phyloP scores from a whole-genome alignment of 1,140 invertebrate species.

The Marisa cornuarietis region DNA sequence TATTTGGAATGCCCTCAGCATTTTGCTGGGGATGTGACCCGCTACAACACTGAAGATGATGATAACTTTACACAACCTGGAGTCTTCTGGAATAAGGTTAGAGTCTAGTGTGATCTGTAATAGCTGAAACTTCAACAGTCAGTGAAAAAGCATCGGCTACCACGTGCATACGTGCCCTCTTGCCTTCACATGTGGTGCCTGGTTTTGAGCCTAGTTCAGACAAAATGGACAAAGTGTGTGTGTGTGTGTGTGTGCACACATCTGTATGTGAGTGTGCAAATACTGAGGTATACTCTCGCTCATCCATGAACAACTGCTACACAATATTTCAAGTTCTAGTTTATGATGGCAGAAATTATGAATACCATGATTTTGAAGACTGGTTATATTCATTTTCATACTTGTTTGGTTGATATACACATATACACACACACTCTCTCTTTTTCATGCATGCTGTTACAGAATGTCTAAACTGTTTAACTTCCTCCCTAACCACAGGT shows the following conservation, averaged over 20 bases:
- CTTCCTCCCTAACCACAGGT: constrained; percentile 66
- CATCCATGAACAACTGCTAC: too few species aligned
- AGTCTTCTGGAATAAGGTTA: constrained; percentile 79
- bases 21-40: constrained; percentile 70
- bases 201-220: constrained; percentile 85
- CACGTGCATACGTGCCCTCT: constrained; percentile 74
- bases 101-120: neutral
- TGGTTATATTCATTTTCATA: too few species aligned
- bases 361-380: too few species aligned
- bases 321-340: too few species aligned
- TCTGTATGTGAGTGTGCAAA: too few species aligned
- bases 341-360: too few species aligned
- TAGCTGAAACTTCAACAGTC: too few species aligned
- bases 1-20: constrained; percentile 56
- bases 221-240: constrained; percentile 75
- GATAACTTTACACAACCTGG: constrained; percentile 90
- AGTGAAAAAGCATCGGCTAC: too few species aligned
- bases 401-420: neutral
- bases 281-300: too few species aligned
- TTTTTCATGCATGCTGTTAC: neutral
- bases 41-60: constrained; percentile 82
- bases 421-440: too few species aligned
- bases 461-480: neutral
- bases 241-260: too few species aligned
- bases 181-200: constrained; percentile 89